Conservation (phyloP, 2,113 vertebrate species). For the Dipodomys ordii region DNA sequence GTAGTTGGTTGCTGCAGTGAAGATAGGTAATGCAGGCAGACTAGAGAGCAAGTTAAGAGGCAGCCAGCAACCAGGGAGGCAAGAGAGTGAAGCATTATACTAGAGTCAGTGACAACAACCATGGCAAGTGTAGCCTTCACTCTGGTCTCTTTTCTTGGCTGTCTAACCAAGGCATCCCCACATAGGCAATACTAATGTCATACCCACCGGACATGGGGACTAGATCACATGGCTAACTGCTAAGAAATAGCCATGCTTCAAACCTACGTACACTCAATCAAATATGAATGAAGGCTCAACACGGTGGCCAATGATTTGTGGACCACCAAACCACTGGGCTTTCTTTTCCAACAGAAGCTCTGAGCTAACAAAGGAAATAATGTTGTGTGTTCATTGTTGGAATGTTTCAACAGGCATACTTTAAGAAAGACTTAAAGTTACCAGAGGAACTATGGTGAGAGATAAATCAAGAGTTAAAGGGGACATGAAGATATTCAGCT, state of each 20-base stretch:
- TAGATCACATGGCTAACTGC: neutral
- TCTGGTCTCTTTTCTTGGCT: neutral
- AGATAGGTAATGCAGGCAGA: neutral
- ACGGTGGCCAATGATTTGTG: neutral
- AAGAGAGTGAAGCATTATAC: neutral
- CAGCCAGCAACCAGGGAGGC: neutral
- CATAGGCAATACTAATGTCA: neutral
- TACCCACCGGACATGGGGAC: neutral
- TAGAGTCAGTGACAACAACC: neutral
- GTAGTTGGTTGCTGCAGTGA: neutral
- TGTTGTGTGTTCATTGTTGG: neutral
- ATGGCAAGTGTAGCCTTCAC: accelerated
- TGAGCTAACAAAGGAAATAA: neutral
- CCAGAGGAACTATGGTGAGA: neutral
- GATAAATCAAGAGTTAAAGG: neutral
- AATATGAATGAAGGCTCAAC: neutral
- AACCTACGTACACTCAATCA: neutral
- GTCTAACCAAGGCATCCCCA: accelerated
- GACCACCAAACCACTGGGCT: neutral
- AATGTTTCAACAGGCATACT: neutral
- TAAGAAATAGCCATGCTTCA: neutral
- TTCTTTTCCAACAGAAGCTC: neutral
- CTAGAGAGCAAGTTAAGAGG: neutral
- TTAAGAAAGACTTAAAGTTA: neutral
- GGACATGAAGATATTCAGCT: neutral